These are phyloP conservation scores for Garra rufa DNA, from an alignment of 2,113 vertebrate species.

Conservation along the genomic window DNA sequence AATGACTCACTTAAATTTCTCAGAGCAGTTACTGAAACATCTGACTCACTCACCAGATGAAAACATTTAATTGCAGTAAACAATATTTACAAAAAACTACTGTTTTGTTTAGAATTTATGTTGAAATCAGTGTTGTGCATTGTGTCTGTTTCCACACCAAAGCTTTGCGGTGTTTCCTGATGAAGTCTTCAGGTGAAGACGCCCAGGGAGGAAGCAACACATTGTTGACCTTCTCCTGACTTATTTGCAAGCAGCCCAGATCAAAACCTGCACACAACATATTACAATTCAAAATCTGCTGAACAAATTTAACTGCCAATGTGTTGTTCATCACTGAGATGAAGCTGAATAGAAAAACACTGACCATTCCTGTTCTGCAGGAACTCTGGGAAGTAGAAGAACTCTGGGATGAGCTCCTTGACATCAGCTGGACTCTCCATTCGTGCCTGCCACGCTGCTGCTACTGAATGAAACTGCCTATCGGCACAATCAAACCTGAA, in stretches of 20 bases:
- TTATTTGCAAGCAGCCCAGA: slow-evolving; percentile 91
- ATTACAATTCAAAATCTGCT: neutral
- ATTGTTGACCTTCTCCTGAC: slow-evolving; percentile 84
- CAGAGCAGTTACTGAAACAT: neutral
- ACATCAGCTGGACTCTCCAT: slow-evolving; percentile 96
- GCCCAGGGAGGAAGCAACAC: slow-evolving; percentile 93
- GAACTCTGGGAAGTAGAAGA: slow-evolving; percentile 97
- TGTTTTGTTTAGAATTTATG: neutral
- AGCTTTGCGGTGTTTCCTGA: slow-evolving; percentile 89
- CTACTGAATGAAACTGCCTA: slow-evolving; percentile 95
- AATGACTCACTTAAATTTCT: too few relatives aligned
- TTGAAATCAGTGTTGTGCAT: neutral
- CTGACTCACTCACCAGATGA: neutral
- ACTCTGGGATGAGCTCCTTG: slow-evolving; percentile 97
- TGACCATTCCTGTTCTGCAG: slow-evolving; percentile 94
- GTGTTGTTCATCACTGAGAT: neutral
- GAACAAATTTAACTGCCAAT: neutral
- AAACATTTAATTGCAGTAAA: neutral
- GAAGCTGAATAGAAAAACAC: neutral
- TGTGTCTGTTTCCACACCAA: slow-evolving; percentile 75
- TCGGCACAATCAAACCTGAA: slow-evolving; percentile 95
- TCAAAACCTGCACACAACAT: slow-evolving; percentile 82
- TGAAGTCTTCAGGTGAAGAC: slow-evolving; percentile 89
- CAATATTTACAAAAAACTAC: too few relatives aligned
- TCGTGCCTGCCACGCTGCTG: slow-evolving; percentile 93